Conservation (phyloP, 2,888 invertebrate species). For the Atethmia centrago region DNA sequence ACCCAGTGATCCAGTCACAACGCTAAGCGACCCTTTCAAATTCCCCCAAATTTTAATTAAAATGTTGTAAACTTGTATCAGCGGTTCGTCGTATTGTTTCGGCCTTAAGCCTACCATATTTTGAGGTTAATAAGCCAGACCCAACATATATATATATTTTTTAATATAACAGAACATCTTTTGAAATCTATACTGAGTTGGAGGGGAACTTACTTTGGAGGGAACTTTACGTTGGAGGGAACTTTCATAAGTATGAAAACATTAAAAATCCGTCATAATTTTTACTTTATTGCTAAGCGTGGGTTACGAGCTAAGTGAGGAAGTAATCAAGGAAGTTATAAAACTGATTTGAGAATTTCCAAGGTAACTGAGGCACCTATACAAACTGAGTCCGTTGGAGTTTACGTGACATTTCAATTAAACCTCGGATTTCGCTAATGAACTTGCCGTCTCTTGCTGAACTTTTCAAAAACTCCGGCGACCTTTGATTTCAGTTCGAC, state of each 20-base stretch:
- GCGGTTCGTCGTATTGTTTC: slow-evolving; percentile 68
- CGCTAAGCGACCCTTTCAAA: slow-evolving; percentile 81
- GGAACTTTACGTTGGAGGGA: too few species aligned
- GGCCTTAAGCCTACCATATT: slow-evolving; percentile 62
- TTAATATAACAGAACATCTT: slow-evolving; percentile 36
- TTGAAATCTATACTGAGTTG: slow-evolving; percentile 32
- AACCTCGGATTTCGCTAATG: slow-evolving; percentile 80
- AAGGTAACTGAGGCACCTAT: slow-evolving; percentile 64
- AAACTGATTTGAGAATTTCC: slow-evolving; percentile 62
- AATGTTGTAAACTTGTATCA: slow-evolving; percentile 78
- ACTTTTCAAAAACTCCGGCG: slow-evolving; percentile 77
- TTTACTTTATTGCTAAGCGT: slow-evolving; percentile 52
- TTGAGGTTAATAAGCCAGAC: slow-evolving; percentile 48
- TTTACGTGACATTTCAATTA: slow-evolving; percentile 84
- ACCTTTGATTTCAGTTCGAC: slow-evolving; percentile 69
- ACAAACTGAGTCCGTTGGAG: slow-evolving; percentile 69
- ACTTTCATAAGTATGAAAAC: slow-evolving; percentile 33
- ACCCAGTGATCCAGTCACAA: slow-evolving; percentile 80
- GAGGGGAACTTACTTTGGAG: slow-evolving; percentile 29
- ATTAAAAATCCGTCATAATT: slow-evolving; percentile 55
- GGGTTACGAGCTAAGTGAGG: slow-evolving; percentile 57
- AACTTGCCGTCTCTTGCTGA: slow-evolving; percentile 73
- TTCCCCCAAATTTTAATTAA: slow-evolving; percentile 85
- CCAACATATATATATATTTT: slow-evolving; percentile 38
- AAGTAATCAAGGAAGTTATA: slow-evolving; percentile 66